Conservation (phyloP, 1,140 invertebrate genomes). For the Platorchestia sp. region DNA sequence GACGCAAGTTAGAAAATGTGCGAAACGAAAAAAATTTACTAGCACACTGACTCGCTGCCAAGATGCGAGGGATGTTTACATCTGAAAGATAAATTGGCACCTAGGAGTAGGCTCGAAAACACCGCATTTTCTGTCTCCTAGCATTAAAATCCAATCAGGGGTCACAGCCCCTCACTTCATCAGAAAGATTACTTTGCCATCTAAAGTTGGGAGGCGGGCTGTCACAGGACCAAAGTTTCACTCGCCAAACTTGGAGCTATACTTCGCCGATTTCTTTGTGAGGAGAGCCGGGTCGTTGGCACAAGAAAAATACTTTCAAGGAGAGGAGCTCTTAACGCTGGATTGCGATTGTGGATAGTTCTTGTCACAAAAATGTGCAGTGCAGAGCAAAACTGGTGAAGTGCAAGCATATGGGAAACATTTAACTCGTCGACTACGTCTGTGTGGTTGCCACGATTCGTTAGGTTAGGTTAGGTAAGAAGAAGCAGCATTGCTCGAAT, state of each 20-base stretch:
- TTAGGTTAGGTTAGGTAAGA: too few species aligned
- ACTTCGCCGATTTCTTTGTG: background rate
- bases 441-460: too few species aligned
- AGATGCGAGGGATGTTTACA: background rate
- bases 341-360: background rate
- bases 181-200: constrained; percentile 8
- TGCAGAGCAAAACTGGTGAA: background rate
- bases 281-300: background rate
- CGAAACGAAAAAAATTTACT: too few species aligned
- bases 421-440: too few species aligned
- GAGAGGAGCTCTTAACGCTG: background rate
- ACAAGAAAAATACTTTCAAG: background rate
- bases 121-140: background rate
- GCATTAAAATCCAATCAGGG: background rate
- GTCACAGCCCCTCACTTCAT: background rate
- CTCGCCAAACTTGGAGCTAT: background rate
- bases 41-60: background rate
- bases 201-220: background rate
- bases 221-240: background rate
- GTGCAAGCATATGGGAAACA: background rate
- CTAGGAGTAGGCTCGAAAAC: background rate
- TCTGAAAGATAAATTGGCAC: background rate
- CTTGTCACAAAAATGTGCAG: background rate
- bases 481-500: too few species aligned
- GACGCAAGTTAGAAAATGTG: too few species aligned